These are phyloP conservation scores for Istiophorus platypterus DNA, from an alignment of 2,113 vertebrate genomes.

Conservation along the genomic window DNA sequence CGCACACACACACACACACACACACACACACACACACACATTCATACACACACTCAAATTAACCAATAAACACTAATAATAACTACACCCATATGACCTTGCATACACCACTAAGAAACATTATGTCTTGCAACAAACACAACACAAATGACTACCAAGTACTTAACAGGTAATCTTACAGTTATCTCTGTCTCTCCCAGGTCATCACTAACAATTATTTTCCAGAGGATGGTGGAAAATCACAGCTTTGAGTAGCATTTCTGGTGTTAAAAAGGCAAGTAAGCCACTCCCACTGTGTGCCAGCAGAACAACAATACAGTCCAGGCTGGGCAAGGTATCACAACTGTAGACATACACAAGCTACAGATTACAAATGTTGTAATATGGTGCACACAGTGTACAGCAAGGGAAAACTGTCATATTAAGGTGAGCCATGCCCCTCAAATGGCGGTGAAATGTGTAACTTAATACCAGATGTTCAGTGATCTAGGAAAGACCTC, in stretches of 20 bases:
- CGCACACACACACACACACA: slow-evolving; percentile 24
- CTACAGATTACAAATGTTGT: slow-evolving; percentile 25
- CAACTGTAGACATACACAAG: slow-evolving; percentile 22
- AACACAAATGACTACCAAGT: slow-evolving; percentile 9
- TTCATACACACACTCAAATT: too few species aligned
- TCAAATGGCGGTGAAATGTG: slow-evolving; percentile 72
- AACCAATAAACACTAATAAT: slow-evolving; percentile 29
- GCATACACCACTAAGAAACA: slow-evolving; percentile 19
- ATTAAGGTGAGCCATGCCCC: slow-evolving; percentile 74
- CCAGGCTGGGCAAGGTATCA: slow-evolving; percentile 17
- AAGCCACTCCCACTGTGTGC: slow-evolving; percentile 31
- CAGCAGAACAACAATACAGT: slow-evolving; percentile 39
- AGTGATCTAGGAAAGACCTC: slow-evolving; percentile 21
- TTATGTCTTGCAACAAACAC: slow-evolving; percentile 30
- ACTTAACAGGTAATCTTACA: slow-evolving; percentile 10
- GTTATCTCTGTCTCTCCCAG: slow-evolving; percentile 2
- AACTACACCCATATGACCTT: slow-evolving; percentile 44
- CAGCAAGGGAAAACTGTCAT: slow-evolving; percentile 12
- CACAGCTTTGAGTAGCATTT: slow-evolving; percentile 38
- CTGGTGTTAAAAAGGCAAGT: slow-evolving; percentile 1
- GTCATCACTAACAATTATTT: slow-evolving; percentile 2
- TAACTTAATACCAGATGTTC: slow-evolving; percentile 49
- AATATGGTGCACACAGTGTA: slow-evolving; percentile 25
- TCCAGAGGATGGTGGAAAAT: slow-evolving; percentile 12
- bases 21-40: slow-evolving; percentile 30